These are phyloP conservation scores for Thamnophis elegans DNA, from an alignment of 2,797 vertebrate species.

Conservation along the genomic window DNA sequence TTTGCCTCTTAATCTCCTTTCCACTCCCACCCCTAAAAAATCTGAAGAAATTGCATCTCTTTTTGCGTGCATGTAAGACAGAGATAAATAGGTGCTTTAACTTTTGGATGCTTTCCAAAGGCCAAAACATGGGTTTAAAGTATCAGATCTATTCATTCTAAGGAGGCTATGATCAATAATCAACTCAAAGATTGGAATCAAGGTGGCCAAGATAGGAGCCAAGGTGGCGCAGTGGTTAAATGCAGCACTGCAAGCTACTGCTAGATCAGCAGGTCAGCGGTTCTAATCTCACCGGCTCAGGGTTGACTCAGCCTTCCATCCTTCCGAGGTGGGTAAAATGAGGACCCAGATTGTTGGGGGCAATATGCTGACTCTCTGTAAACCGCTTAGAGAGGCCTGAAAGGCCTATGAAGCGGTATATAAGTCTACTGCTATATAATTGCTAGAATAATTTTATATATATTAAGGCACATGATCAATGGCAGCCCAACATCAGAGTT, in stretches of 20 bases:
- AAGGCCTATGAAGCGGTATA: no score
- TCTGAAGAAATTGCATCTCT: not conserved
- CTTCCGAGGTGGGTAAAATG: no score
- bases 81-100: not conserved
- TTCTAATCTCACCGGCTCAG: no score
- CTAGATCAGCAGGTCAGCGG: no score
- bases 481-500: not conserved
- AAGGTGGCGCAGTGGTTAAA: no score
- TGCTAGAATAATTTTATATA: not conserved
- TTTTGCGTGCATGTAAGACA: not conserved
- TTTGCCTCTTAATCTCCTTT: not conserved
- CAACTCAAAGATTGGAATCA: not conserved
- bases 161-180: not conserved
- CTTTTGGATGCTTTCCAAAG: not conserved
- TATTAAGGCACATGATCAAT: not conserved
- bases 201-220: no score
- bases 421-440: no score
- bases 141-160: not conserved
- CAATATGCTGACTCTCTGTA: no score
- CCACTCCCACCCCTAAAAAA: not conserved
- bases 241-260: no score
- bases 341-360: no score
- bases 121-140: not conserved
- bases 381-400: no score
- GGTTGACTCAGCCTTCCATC: no score